Percentiles rank a stretch among this genome's conserved stretches.
These are phyloP conservation scores for Dendrocopos noguchii DNA, from an alignment of 2,113 vertebrate genomes.

Conservation along the genomic window DNA sequence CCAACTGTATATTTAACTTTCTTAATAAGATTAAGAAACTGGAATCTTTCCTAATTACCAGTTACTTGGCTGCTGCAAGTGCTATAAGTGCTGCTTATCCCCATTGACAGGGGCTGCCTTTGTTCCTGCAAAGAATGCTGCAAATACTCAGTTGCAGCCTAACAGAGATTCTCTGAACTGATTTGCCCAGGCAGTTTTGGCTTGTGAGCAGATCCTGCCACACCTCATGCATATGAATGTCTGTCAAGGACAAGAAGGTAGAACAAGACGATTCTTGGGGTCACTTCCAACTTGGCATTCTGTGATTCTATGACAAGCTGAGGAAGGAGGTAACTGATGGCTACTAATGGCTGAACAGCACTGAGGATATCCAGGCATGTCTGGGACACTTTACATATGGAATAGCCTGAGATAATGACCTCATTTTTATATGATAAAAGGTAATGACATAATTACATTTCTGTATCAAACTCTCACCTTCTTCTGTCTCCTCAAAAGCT, in stretches of 20 bases:
- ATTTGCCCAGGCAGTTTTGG: not conserved
- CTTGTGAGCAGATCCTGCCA: not conserved
- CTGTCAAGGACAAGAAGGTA: not conserved
- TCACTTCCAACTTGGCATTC: too few relatives aligned
- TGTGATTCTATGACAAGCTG: not conserved
- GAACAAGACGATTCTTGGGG: too few relatives aligned
- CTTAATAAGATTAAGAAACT: not conserved
- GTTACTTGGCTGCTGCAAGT: not conserved
- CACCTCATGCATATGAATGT: not conserved
- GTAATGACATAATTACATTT: not conserved
- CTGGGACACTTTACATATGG: not conserved
- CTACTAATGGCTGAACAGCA: not conserved
- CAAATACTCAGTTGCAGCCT: not conserved
- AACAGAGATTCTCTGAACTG: not conserved
- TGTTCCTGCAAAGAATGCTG: not conserved
- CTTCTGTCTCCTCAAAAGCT: constrained; percentile 90
- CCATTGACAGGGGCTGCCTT: not conserved
- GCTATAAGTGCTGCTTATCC: not conserved
- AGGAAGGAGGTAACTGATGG: not conserved
- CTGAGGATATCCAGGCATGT: not conserved
- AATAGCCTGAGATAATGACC: not conserved
- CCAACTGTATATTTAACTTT: not conserved
- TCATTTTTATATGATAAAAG: not conserved
- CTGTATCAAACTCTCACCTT: constrained; percentile 74
- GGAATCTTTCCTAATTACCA: constrained; percentile 6